A percentile compares a stretch with the other conserved stretches of the same genome.
Evolutionary conservation across 2,113 vertebrate species (phyloP).

Genomic region (Dasyurus viverrinus): DNA sequence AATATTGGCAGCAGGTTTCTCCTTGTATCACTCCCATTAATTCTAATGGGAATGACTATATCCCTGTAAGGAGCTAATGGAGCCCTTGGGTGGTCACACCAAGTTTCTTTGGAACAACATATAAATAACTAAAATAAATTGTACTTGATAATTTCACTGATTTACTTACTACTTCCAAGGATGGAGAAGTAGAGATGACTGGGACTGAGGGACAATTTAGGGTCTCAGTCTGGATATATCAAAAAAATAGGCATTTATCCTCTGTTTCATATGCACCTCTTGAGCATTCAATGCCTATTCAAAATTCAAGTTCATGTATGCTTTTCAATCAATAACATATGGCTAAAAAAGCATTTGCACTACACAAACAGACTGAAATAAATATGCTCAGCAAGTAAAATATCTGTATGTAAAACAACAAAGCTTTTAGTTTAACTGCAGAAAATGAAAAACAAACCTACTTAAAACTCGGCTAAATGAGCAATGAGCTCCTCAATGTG

Average conservation of each 20-base stretch:
- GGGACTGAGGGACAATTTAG: neutral
- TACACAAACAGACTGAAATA: slow-evolving; percentile 79
- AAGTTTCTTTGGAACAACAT: slow-evolving; percentile 42
- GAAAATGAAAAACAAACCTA: slow-evolving; percentile 80
- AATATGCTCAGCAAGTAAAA: slow-evolving; percentile 78
- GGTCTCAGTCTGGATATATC: slow-evolving; percentile 46
- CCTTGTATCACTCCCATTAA: slow-evolving; percentile 10
- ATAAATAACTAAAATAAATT: slow-evolving; percentile 15
- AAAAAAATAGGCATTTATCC: neutral
- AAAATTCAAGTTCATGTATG: slow-evolving; percentile 54
- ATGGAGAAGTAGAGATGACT: neutral
- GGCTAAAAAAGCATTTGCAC: slow-evolving; percentile 59
- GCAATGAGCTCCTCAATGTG: slow-evolving; percentile 71
- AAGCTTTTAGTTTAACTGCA: slow-evolving; percentile 75
- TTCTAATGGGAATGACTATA: slow-evolving; percentile 50
- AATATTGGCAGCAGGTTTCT: slow-evolving; percentile 63
- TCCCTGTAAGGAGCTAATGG: slow-evolving; percentile 42
- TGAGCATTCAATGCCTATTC: slow-evolving; percentile 68
- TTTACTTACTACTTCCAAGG: slow-evolving; percentile 15
- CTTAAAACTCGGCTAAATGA: slow-evolving; percentile 78
- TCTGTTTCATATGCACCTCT: slow-evolving; percentile 55
- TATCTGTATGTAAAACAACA: slow-evolving; percentile 77
- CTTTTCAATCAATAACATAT: slow-evolving; percentile 79
- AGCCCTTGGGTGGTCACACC: neutral
- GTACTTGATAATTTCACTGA: neutral